Evolutionary conservation across 2,797 vertebrate species (phyloP).

Genomic region (Dromococcyx pavoninus): DNA sequence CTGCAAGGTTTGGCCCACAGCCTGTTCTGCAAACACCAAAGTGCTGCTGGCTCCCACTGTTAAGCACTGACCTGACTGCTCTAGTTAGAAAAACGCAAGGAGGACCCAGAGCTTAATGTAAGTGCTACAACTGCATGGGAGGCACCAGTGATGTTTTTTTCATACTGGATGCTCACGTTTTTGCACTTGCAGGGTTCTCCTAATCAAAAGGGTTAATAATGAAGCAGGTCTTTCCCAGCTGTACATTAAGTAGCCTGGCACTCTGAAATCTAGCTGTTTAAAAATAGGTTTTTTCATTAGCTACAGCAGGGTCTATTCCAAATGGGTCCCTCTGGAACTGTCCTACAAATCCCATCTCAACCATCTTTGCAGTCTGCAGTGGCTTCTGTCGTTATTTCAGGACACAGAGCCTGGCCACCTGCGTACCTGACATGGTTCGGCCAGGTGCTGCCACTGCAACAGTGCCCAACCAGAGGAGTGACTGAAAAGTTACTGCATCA

Average conservation of each 20-base stretch:
- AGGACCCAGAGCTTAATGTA: neutral
- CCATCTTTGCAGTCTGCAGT: accelerated
- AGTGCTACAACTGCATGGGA: accelerated
- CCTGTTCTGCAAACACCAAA: neutral
- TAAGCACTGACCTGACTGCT: neutral
- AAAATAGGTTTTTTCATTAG: neutral
- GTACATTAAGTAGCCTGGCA: neutral
- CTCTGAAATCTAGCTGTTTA: neutral
- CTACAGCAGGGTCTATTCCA: neutral
- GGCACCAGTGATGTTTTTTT: neutral
- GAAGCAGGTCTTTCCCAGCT: neutral
- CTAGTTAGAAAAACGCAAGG: neutral
- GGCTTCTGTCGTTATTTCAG: accelerated
- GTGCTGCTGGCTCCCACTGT: neutral
- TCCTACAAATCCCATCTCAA: accelerated
- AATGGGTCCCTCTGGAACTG: neutral
- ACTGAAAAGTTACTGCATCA: accelerated
- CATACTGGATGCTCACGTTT: neutral
- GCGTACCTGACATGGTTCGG: accelerated
- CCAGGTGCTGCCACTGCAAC: neutral
- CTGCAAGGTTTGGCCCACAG: neutral
- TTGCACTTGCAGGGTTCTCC: neutral
- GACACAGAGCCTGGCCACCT: neutral
- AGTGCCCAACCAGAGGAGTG: neutral
- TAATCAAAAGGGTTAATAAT: neutral